Base-by-base conservation (phyloP, 2,113 vertebrate genomes). In the Australoheros scitulus region DNA sequence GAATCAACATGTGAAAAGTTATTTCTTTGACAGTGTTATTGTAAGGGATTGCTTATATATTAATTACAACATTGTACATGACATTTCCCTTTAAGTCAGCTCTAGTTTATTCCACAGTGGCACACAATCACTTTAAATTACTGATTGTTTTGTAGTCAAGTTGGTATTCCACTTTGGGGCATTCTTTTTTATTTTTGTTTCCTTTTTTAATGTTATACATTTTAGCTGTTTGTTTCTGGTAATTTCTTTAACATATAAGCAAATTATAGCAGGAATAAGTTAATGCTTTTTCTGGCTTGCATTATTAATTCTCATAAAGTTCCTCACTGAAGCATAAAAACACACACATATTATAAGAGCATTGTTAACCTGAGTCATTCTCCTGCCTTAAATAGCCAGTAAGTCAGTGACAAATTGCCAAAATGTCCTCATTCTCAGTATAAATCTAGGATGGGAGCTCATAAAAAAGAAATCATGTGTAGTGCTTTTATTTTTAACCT, bases 51-150 rank as follows among this genome's bases (percentile, higher is more conserved):
- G 41, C 24, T 22, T 5, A 24, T 10, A 41, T 61, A 57, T 38
- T 75, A 36, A 38, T 75, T 36, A 57, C 29, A 17, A 36, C 18
- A 50, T 11, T 29, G 61, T 41, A 65, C 8, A 22, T 47, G 32
- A 43, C 11, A 1, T 74, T 63, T 43, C 26, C 61, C 2, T 74
- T 57, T 7, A 8, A 47, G 55, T 72, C 41, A 34, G 11, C 47
- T 83, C 10, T 43, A 55, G 61, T 20, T 9, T 90, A 93, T 94
- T 95, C 93, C 93, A 93, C 72, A 92, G 65, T 84, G 83, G 93
- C 94, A 95, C 93, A 85, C 82, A 84, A 91, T 94, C 93, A 95
- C 95, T 95, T 95, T 96, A 94, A 78, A 80, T 4, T 26, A 80
- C 11, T 86, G 56, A 80, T 85, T 79, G 78, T 82, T 87, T 90